Evolutionary conservation across 1,140 invertebrate genomes (phyloP), one percentile per base, ranked within the genome.

Genomic region (Drosophila bifasciata): DNA sequence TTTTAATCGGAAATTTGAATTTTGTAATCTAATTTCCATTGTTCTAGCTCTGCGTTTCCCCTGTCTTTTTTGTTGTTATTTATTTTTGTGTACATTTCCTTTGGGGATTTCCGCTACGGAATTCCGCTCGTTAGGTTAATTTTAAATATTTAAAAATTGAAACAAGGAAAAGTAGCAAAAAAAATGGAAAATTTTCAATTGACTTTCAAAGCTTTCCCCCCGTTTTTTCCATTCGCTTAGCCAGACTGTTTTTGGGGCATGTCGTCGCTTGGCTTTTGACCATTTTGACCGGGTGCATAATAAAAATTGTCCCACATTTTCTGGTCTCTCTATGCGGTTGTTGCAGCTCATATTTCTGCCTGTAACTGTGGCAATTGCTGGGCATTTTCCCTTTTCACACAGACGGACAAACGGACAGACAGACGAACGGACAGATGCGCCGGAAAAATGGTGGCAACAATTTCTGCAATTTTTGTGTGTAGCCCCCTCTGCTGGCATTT

Each of bases 291-390:
- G 81, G 59, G 49, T 68, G 72, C 72, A 84, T 80, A 85, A 80
- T 86, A 76, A 80, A 76, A 86, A 76, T 80, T 86, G 62, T 59
- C 62, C 80, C 81, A 86, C 76, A 85, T 86, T 85, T 85, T 76
- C 40, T 66, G 80, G n/a, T n/a, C n/a, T 69, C 40, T 79, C 75
- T 58, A 68, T 79, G 76, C 46, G 67, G 67, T 64, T 64, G 69
- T n/a, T n/a, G 55, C 59, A n/a, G 71, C 55, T 63, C 52, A 52
- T 52, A 49, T 56, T 63, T 19, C 44, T 21, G 58, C 19, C 19
- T 66, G 60, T 52, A 41, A 74, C 48, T 51, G 60, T 68, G 55
- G 62, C 40, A 45, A 40, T 5, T 25, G 59, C 63, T 13, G 40
- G 61, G 56, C 71, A 28, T 78, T 84, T 80, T 73, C 67, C 62